Base-by-base conservation (phyloP, 2,113 vertebrate species). In the Ondatra zibethicus region DNA sequence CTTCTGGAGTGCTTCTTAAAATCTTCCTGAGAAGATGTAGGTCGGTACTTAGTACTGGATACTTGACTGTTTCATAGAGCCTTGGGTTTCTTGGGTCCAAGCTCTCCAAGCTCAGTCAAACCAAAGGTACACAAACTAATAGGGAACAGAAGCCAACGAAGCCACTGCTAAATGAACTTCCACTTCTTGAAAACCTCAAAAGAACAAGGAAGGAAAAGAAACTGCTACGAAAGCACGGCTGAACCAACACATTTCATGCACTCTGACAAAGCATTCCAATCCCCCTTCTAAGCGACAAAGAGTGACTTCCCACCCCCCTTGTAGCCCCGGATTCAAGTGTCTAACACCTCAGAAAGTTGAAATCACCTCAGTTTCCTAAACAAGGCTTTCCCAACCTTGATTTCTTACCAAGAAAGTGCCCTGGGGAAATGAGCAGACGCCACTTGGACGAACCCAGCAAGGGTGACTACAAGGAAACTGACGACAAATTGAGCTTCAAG, bases 151-250 rank as follows among this genome's bases (percentile, higher is more conserved):
- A 93, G 93, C 95, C 84, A 96, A 94, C 87, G 13, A 95, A 96
- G 94, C 55, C 96, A 86, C 97, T 98, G 97, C 96, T 98, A 96
- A 96, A 95, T 55, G 78, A 97, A 98, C 97, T 98, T 98, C 98
- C 98, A 98, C 98, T 97, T 98, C 97, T 97, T 96, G 92, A 95
- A 97, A 97, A 96, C 92, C 96, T 95, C 97, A 98, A 94, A 80
- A 97, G 82, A 97, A 98, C 86, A 96, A 93, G 98, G 98, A 98
- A 98, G 97, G 97, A 98, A 97, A 97, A 97, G 94, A 95, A 96
- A 92, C 96, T 63, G 89, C 96, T 81, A 81, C 84, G 96, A 97
- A 97, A 96, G 94, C 36, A 70, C 45, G 94, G 97, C 97, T 97
- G 95, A 95, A 89, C 89, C 85, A 96, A 96, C 97, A 97, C 81